phyloP scores from a whole-genome alignment of 2,888 invertebrate species.

The Hecatera dysodea region DNA sequence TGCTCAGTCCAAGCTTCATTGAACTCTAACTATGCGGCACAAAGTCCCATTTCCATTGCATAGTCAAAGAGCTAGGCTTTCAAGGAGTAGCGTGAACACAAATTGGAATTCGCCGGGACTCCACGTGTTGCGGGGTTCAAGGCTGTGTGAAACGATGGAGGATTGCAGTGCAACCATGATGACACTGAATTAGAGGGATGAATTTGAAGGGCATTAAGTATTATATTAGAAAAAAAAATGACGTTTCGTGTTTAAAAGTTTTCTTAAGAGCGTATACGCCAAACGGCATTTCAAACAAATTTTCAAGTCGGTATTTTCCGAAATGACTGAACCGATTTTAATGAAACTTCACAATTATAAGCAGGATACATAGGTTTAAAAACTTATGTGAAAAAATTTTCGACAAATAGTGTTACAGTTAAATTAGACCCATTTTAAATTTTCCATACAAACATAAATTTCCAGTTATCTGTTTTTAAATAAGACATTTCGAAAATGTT shows the following conservation, averaged over 20 bases:
- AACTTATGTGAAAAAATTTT: too few species aligned
- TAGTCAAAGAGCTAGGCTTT: conserved; percentile 72
- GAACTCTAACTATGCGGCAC: conserved; percentile 69
- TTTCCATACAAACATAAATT: too few species aligned
- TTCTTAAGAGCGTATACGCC: too few species aligned
- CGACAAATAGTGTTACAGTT: too few species aligned
- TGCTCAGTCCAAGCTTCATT: conserved; percentile 71
- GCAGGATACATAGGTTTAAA: too few species aligned
- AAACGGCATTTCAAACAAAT: too few species aligned
- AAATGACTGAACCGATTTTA: too few species aligned
- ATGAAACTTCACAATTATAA: too few species aligned
- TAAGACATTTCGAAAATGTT: too few species aligned
- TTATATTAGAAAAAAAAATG: background rate
- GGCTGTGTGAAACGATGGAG: conserved; percentile 75
- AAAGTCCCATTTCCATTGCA: conserved; percentile 77
- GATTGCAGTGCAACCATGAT: conserved; percentile 69
- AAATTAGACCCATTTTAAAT: too few species aligned
- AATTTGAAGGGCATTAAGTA: background rate
- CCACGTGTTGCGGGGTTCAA: conserved; percentile 87
- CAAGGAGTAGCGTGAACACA: conserved; percentile 79
- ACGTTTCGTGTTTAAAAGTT: background rate
- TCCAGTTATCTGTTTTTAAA: too few species aligned
- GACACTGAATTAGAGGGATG: conserved; percentile 18
- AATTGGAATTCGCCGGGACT: conserved; percentile 82
- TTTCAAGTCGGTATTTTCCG: too few species aligned